Evolutionary conservation across 2,888 invertebrate species (phyloP).

Genomic region (Morpho deidamia): DNA sequence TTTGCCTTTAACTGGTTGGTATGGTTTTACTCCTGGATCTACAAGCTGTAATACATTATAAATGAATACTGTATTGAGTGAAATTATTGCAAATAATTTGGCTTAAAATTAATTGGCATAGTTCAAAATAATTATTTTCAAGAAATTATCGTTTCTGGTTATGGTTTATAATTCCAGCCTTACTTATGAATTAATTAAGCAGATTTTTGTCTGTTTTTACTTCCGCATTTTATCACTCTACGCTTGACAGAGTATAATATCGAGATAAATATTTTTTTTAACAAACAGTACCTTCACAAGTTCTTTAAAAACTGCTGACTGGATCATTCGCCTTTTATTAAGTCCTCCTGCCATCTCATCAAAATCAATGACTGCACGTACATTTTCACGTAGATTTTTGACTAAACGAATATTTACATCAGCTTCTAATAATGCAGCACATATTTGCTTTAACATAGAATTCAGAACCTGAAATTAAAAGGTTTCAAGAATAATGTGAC

Average conservation of each 20-base stretch:
- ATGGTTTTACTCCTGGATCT: constrained; percentile 98
- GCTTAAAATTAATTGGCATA: too few relatives aligned
- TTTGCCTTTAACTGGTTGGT: constrained; percentile 95
- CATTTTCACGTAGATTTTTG: constrained; percentile 97
- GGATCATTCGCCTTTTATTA: constrained; percentile 98
- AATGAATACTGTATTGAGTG: too few relatives aligned
- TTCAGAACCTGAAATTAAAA: constrained; percentile 88
- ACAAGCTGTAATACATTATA: constrained; percentile 81
- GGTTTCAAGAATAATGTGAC: background rate
- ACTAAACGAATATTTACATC: constrained; percentile 98
- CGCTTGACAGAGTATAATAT: too few relatives aligned
- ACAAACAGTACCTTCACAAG: constrained; percentile 88
- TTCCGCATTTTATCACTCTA: too few relatives aligned
- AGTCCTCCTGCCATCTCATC: constrained; percentile 99
- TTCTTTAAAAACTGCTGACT: constrained; percentile 99
- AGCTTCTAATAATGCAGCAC: constrained; percentile 97
- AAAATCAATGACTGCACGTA: constrained; percentile 97
- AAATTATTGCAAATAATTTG: constrained; percentile 7
- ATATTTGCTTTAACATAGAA: constrained; percentile 99
- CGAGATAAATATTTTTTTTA: background rate
- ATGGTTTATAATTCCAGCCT: too few relatives aligned
- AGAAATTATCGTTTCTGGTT: too few relatives aligned
- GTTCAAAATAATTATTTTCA: too few relatives aligned
- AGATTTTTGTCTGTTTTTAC: too few relatives aligned
- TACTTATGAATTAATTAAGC: too few relatives aligned